Conservation (phyloP, 2,888 invertebrate genomes). For the Lycaena phlaeas region DNA sequence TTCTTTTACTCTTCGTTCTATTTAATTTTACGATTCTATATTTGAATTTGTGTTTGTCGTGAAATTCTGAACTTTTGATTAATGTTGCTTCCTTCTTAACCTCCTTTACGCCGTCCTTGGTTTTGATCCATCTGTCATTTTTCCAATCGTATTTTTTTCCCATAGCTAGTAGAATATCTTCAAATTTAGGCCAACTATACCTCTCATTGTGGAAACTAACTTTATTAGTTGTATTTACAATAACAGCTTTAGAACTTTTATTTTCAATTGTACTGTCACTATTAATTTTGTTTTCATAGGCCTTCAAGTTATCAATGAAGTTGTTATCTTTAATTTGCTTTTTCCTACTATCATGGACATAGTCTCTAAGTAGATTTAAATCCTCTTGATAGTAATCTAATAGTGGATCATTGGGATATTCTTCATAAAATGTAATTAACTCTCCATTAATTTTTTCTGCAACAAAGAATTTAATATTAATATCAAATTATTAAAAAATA, state of each 20-base stretch:
- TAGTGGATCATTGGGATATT: constrained; percentile 39
- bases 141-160: constrained; percentile 64
- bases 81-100: constrained; percentile 17
- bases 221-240: not conserved
- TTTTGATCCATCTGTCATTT: constrained; percentile 64
- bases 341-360: constrained; percentile 22
- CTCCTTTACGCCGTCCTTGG: constrained; percentile 41
- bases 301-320: constrained; percentile 19
- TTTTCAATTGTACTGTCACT: not conserved
- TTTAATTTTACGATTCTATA: constrained; percentile 58
- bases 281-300: constrained; percentile 8
- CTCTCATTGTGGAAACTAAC: not conserved
- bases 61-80: constrained; percentile 31
- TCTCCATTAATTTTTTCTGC: constrained; percentile 54
- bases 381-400: constrained; percentile 33
- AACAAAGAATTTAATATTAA: constrained; percentile 23
- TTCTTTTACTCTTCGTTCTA: constrained; percentile 55
- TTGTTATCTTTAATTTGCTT: constrained; percentile 23
- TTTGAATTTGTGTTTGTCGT: constrained; percentile 55
- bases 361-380: constrained; percentile 18
- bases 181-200: constrained; percentile 51
- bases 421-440: constrained; percentile 49
- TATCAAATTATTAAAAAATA: too few species aligned
- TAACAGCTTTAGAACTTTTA: not conserved
- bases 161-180: constrained; percentile 51